These are phyloP conservation scores for Glomeris maerens DNA, from an alignment of 1,140 invertebrate genomes.

Conservation along the genomic window DNA sequence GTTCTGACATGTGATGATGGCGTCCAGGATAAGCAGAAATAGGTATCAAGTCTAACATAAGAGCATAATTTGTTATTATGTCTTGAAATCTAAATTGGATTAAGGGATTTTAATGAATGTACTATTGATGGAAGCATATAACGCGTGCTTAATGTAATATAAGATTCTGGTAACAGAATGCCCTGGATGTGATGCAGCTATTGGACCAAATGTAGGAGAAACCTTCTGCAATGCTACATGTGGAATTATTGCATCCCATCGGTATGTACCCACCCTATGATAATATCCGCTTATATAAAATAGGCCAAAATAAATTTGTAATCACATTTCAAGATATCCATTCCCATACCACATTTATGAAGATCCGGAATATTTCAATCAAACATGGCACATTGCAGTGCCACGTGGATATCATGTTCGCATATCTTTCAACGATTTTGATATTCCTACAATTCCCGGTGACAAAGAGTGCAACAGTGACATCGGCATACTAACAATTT, in stretches of 20 bases:
- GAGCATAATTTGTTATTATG: no score
- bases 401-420: slow-evolving; percentile 15
- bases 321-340: slow-evolving; percentile 19
- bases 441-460: slow-evolving; percentile 18
- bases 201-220: slow-evolving; percentile 12
- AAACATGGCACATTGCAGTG: slow-evolving; percentile 17
- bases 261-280: no score
- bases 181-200: slow-evolving; percentile 18
- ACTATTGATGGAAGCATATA: no score
- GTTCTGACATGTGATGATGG: no score
- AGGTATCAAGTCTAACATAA: no score
- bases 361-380: slow-evolving; percentile 11
- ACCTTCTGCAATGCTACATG: slow-evolving; percentile 18
- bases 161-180: slow-evolving; percentile 20
- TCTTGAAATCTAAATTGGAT: no score
- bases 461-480: slow-evolving; percentile 17
- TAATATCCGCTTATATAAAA: no score
- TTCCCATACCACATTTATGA: slow-evolving; percentile 20
- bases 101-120: no score
- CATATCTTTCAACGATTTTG: slow-evolving; percentile 22
- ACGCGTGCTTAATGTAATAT: no score
- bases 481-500: slow-evolving; percentile 14
- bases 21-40: no score
- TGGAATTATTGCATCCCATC: slow-evolving; percentile 20
- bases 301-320: no score